These are phyloP conservation scores for Alaudala cheleensis DNA, from an alignment of 2,113 vertebrate species.

Conservation along the genomic window DNA sequence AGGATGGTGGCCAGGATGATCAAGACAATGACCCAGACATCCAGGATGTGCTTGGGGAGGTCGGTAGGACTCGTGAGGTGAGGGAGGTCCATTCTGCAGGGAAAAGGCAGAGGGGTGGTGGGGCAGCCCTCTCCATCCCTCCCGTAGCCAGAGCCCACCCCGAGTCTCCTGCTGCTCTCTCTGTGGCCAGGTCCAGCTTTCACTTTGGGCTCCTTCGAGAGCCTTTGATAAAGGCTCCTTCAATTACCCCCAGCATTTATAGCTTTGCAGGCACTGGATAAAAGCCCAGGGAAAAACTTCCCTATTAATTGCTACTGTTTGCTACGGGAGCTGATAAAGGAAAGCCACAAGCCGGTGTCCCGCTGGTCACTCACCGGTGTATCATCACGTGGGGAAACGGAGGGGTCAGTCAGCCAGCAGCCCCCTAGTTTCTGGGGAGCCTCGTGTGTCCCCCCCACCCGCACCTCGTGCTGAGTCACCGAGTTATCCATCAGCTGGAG, in stretches of 20 bases:
- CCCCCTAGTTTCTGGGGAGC: accelerated
- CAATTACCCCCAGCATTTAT: neutral
- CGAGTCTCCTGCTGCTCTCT: accelerated
- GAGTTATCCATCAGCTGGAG: neutral
- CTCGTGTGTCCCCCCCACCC: accelerated
- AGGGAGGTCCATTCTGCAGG: conserved; percentile 62
- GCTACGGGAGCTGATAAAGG: neutral
- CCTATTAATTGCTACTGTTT: neutral
- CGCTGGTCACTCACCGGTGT: neutral
- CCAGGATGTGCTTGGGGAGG: conserved; percentile 79
- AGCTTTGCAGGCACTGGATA: neutral
- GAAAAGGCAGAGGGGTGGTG: neutral
- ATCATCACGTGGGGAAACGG: neutral
- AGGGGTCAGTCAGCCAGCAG: neutral
- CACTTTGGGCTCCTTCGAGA: neutral
- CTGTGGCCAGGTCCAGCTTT: neutral
- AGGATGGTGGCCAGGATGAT: conserved; percentile 81
- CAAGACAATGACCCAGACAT: conserved; percentile 81
- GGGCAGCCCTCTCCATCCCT: neutral
- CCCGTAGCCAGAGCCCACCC: neutral
- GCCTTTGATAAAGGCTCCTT: neutral
- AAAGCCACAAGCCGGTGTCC: neutral
- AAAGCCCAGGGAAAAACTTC: neutral
- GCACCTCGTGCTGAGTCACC: neutral
- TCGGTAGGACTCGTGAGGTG: neutral